phyloP scores from a whole-genome alignment of 2,113 vertebrate species.

The Zosterops pallidus region DNA sequence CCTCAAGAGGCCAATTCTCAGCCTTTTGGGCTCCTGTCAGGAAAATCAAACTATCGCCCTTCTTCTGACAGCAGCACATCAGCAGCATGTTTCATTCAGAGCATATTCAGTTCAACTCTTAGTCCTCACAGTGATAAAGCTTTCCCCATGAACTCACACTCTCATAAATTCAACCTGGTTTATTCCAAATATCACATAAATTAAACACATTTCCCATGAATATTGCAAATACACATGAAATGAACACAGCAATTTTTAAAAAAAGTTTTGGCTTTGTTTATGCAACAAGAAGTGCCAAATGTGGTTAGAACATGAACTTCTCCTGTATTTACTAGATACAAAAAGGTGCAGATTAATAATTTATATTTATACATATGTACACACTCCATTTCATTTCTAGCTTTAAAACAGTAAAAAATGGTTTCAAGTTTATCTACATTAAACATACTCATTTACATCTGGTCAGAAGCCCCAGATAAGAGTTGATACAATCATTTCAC shows the following conservation, averaged over 20 bases:
- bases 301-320: constrained; percentile 64
- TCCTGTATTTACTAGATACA: constrained; percentile 68
- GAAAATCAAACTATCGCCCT: background rate
- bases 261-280: constrained; percentile 69
- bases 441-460: constrained; percentile 65
- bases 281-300: constrained; percentile 66
- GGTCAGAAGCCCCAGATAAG: constrained; percentile 68
- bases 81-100: background rate
- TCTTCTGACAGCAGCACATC: background rate
- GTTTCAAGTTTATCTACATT: constrained; percentile 71
- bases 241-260: constrained; percentile 64
- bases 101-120: fast-evolving
- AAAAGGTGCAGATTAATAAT: constrained; percentile 68
- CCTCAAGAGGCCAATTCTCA: background rate
- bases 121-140: background rate
- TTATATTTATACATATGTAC: constrained; percentile 69
- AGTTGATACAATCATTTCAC: constrained; percentile 74
- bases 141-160: background rate
- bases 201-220: constrained; percentile 68
- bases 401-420: constrained; percentile 72
- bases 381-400: constrained; percentile 47
- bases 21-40: background rate
- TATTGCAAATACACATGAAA: constrained; percentile 71
- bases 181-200: constrained; percentile 74
- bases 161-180: constrained; percentile 63